phyloP scores from a whole-genome alignment of 2,797 vertebrate genomes.

The Mycteria americana region DNA sequence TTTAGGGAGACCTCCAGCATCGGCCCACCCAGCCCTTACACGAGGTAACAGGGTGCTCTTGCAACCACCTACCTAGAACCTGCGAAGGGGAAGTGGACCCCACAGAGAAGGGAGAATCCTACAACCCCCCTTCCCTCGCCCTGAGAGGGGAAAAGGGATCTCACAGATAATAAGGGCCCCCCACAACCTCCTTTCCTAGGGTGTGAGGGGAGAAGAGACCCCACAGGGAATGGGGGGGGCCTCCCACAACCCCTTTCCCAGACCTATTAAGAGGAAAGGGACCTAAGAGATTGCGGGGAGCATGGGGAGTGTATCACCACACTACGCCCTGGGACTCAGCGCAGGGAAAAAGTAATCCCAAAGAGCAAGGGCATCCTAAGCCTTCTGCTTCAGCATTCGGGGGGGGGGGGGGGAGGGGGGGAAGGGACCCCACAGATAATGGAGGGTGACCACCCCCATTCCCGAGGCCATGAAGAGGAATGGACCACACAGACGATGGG shows the following conservation, averaged over 20 bases:
- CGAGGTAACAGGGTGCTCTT: fast-evolving
- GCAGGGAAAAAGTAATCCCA: fast-evolving
- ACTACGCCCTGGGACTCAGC: fast-evolving
- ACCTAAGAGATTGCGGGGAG: fast-evolving
- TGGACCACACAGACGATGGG: fast-evolving
- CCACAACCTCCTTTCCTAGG: background rate
- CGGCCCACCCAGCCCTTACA: fast-evolving
- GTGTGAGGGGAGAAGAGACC: fast-evolving
- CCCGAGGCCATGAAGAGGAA: background rate
- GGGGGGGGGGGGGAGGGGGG: fast-evolving
- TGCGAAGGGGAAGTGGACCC: fast-evolving
- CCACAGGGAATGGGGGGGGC: fast-evolving
- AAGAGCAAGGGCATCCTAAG: background rate
- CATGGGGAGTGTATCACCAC: fast-evolving
- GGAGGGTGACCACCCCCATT: background rate
- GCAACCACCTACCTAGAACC: background rate
- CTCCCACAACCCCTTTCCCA: fast-evolving
- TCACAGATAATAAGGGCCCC: fast-evolving
- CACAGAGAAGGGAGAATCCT: background rate
- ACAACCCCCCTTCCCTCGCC: fast-evolving
- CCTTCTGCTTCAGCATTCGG: background rate
- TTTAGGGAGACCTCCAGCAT: background rate
- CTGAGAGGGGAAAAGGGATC: background rate
- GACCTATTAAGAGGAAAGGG: fast-evolving
- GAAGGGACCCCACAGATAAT: fast-evolving